Evolutionary conservation across 2,797 vertebrate genomes (phyloP).

Genomic region (Clarias laeviceps): DNA sequence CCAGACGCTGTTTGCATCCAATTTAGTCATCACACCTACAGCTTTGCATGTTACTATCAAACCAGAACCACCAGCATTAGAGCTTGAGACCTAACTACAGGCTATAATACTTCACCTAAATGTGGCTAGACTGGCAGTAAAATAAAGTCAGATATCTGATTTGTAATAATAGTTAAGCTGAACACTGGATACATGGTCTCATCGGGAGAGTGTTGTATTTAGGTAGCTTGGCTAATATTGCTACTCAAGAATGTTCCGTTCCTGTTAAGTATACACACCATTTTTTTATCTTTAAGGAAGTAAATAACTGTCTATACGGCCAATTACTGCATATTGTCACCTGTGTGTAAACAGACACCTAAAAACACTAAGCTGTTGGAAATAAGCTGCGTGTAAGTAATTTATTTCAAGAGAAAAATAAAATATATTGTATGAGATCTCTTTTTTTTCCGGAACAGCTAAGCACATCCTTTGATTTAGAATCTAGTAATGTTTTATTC

Average conservation of each 20-base stretch:
- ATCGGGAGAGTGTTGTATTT: not conserved
- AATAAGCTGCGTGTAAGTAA: not conserved
- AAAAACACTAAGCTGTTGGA: not conserved
- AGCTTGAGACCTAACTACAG: not conserved
- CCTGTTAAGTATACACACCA: not conserved
- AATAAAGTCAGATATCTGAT: not conserved
- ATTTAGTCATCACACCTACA: not conserved
- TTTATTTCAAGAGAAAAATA: not conserved
- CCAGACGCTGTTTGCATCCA: not conserved
- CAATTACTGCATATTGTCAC: not conserved
- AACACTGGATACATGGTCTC: not conserved
- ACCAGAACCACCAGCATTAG: not conserved
- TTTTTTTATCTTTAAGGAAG: not conserved
- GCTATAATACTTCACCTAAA: not conserved
- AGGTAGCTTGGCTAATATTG: not conserved
- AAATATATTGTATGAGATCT: not conserved
- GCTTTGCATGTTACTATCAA: not conserved
- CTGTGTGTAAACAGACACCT: not conserved
- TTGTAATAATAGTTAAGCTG: not conserved
- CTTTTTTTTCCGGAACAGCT: conserved; percentile 2
- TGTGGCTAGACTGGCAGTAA: not conserved
- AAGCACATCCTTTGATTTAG: not conserved
- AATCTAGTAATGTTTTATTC: conserved; percentile 6
- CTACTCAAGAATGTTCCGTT: not conserved
- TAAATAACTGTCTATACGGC: not conserved